phyloP scores from a whole-genome alignment of 2,797 vertebrate species.

The Premnoplex brunnescens region DNA sequence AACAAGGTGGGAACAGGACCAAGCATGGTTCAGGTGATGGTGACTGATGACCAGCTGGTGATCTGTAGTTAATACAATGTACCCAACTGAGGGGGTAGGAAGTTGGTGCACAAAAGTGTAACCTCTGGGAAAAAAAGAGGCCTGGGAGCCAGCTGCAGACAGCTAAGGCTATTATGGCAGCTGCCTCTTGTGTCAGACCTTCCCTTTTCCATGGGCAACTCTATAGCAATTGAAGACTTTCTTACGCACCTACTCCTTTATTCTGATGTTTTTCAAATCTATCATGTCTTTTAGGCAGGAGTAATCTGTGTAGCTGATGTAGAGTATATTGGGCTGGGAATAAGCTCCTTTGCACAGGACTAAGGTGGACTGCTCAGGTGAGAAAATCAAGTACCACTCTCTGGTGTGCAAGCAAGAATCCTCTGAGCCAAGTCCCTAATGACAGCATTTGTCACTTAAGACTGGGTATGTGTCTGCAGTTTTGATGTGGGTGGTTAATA shows the following conservation, averaged over 20 bases:
- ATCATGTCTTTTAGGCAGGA: background rate
- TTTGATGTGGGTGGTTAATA: background rate
- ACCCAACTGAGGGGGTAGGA: accelerated
- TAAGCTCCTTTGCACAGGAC: background rate
- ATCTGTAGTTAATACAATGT: accelerated
- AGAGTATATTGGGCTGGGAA: background rate
- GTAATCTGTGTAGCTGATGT: background rate
- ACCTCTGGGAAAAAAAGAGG: background rate
- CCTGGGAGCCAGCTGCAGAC: background rate
- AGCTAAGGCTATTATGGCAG: background rate
- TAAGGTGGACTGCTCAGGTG: background rate
- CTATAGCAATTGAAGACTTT: background rate
- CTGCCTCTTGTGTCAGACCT: background rate
- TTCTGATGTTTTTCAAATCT: background rate
- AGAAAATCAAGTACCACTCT: background rate
- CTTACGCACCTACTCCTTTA: background rate
- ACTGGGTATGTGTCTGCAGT: background rate
- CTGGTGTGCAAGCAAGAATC: background rate
- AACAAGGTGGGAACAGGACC: background rate
- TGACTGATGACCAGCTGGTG: background rate
- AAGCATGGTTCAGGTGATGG: background rate
- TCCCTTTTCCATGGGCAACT: background rate
- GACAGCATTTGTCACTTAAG: background rate
- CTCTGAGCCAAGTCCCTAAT: accelerated
- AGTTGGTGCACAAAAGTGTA: background rate